A percentile compares a stretch with the other conserved stretches of the same genome.
Evolutionary conservation across 2,888 invertebrate genomes (phyloP).

Genomic region (Pyralis farinalis): DNA sequence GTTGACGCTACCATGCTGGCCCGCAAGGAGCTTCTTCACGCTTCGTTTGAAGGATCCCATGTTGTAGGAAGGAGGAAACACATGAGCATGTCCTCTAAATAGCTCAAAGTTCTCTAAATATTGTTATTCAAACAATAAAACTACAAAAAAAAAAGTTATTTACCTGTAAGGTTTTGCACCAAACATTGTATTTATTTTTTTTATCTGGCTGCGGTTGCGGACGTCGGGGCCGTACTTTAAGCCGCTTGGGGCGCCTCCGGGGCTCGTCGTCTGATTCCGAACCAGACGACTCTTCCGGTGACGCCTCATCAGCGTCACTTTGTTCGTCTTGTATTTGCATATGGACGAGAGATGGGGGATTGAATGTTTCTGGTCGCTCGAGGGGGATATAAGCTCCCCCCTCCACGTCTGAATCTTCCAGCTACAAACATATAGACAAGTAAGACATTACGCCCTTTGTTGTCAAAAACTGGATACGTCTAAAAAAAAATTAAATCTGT

Average conservation of each 20-base stretch:
- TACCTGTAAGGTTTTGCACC: constrained; percentile 83
- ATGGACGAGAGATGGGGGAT: constrained; percentile 69
- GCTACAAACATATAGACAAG: constrained; percentile 36
- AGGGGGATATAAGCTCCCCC: constrained; percentile 80
- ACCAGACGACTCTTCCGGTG: constrained; percentile 69
- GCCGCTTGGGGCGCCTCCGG: constrained; percentile 73
- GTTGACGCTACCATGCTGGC: too few species aligned
- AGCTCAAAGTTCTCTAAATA: too few species aligned
- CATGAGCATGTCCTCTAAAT: too few species aligned
- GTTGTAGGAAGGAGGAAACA: too few species aligned
- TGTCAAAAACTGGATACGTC: too few species aligned
- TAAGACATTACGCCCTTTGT: too few species aligned
- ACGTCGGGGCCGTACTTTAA: constrained; percentile 60
- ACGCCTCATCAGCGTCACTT: constrained; percentile 81
- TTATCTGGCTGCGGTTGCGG: constrained; percentile 60
- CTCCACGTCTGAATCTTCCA: constrained; percentile 75
- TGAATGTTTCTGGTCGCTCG: constrained; percentile 77
- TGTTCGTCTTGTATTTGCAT: constrained; percentile 82
- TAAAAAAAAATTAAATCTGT: too few species aligned
- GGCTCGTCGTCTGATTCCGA: constrained; percentile 83
- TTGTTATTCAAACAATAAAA: too few species aligned
- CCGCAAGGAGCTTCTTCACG: too few species aligned
- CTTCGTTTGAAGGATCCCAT: too few species aligned
- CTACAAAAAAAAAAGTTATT: not conserved
- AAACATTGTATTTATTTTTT: constrained; percentile 88